Base-by-base conservation (phyloP, 2,888 invertebrate species). In the Lasioglossum calceatum region DNA sequence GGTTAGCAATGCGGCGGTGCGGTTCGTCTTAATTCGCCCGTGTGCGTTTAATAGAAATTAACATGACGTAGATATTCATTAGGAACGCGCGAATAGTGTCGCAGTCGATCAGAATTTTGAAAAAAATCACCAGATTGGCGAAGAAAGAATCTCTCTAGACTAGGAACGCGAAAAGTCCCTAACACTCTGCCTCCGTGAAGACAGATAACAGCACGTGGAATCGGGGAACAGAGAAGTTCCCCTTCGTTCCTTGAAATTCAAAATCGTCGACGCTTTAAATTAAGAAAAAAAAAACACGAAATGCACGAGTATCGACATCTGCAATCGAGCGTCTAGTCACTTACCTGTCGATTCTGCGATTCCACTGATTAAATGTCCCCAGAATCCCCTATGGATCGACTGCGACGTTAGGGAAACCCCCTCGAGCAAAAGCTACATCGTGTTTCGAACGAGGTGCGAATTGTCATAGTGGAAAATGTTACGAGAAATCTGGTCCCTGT, bases 21-120 rank as follows among this genome's bases (percentile, higher is more conserved):
- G 74, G 44, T 82, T 77, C 79, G 78, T 81, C 81, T 78, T 86
- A 42, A 79, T 77, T 58, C 83, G 87, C 83, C 81, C 76, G 81
- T 75, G 82, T 78, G 75, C 81, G 78, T 85, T 86, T 71, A 76
- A 86, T 85, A 86, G 86, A 85, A 78, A 39, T 86, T 86, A 64
- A 86, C 81, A 86, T 71, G 86, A 86, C 77, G 81, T 86, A 85
- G 86, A 86, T 86, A 78, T 79, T 77, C 72, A 54, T 71, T 64
- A 79, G 88, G 84, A 83, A 76, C 36, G 79, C 77, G 84, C 71
- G 86, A 86, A 79, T 76, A 47, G 27, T 14, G 75, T 78, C 80
- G 47, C 85, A 76, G 84, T 85, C 79, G 76, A 47, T 47, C 16
- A 7, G 23, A 72, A 67, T 64, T 50, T 14, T 10, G 61, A 39